Evolutionary conservation across 1,140 invertebrate genomes (phyloP), one percentile per base, ranked within the genome.

Genomic region (Pomphorhynchus laevis): DNA sequence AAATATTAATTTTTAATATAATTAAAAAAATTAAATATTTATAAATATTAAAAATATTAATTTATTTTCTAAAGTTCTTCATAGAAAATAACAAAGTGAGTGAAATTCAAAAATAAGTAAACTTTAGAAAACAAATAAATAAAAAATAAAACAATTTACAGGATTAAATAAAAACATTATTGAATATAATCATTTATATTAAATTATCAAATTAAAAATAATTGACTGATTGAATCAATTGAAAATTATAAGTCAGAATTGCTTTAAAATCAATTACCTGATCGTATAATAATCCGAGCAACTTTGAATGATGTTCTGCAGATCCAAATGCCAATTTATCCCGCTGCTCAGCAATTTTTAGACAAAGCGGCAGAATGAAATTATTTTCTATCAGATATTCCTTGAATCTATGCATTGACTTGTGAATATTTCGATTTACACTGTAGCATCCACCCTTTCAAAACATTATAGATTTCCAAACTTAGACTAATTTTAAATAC

Each of bases 341-440:
- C 45, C 82, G 68, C 53, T 95, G 82, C 54, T 98, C 86, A 2
- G 82, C 77, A 62, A 93, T 84, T 23, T 95, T 53, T 39, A 95
- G 64, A 53, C 79, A 86, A 14, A 98, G 58, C 4, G 80, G 69
- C 32, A 89, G 70, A 9, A 79, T 79, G 31, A 98, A 63, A 56
- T 82, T 70, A 49, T 86, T 71, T 48, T 79, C 70, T 5, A 77
- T 64, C 32, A 93, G 64, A 9, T 79, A 74, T 54, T 98, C 89
- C 58, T 89, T 89, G 27, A 98, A 57, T n/a, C 86, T 65, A 33
- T 71, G 68, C 0, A 80, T 82, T 2, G 84, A 86, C 54, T 84
- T 76, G 53, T 86, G 79, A 0, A 79, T 89, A 50, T 89, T 95
- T 33, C 76, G 65, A 9, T 89, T 74, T 65, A 84, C 77, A 54